phyloP scores from a whole-genome alignment of 2,888 invertebrate species.

The Drosophila testacea region DNA sequence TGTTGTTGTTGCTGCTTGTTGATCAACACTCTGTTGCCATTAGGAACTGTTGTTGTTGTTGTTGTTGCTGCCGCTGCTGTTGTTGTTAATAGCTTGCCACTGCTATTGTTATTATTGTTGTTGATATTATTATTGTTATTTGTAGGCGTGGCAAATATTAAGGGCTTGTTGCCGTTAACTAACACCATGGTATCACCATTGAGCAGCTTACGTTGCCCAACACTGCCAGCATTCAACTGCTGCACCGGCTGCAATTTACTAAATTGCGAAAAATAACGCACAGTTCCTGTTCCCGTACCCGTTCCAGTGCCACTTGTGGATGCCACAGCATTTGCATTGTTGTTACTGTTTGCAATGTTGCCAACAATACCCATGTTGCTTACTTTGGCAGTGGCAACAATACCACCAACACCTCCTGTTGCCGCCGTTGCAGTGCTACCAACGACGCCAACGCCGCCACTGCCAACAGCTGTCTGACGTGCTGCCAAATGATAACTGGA shows the following conservation, averaged over 20 bases:
- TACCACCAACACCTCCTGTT: slow-evolving; percentile 41
- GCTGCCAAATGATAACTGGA: slow-evolving; percentile 47
- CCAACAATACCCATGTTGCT: slow-evolving; percentile 36
- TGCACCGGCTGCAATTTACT: slow-evolving; percentile 57
- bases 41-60: slow-evolving; percentile 41
- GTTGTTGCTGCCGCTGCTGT: slow-evolving; percentile 13
- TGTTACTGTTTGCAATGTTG: slow-evolving; percentile 17
- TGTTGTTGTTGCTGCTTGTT: slow-evolving; percentile 42
- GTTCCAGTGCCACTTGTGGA: slow-evolving; percentile 23
- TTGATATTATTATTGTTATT: slow-evolving; percentile 22
- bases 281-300: slow-evolving; percentile 40
- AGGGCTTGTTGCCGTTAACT: slow-evolving; percentile 60
- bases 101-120: slow-evolving; percentile 29
- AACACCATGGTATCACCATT: slow-evolving; percentile 65
- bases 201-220: slow-evolving; percentile 55
- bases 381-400: slow-evolving; percentile 38
- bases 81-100: slow-evolving; percentile 18
- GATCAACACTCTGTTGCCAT: slow-evolving; percentile 38
- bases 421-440: slow-evolving; percentile 37
- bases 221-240: slow-evolving; percentile 36
- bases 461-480: slow-evolving; percentile 45
- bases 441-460: slow-evolving; percentile 18
- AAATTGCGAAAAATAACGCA: slow-evolving; percentile 80
- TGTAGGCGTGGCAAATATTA: slow-evolving; percentile 42
- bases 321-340: slow-evolving; percentile 27